Base-by-base conservation (phyloP, 1,140 invertebrate species). In the Lepidostoma basale region DNA sequence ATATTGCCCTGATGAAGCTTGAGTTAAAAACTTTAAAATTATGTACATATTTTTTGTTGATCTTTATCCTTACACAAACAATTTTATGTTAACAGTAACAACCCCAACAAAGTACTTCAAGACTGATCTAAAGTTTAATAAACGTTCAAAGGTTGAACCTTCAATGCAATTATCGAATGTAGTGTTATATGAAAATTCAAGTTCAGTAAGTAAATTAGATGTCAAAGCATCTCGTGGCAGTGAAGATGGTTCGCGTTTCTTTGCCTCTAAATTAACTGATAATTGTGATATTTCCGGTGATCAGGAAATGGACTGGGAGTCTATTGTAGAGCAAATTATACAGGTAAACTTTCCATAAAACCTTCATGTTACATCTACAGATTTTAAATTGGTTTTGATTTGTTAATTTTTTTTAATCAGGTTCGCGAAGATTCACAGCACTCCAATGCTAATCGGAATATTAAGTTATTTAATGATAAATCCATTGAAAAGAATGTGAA, bases 231-330 rank as follows among this genome's bases (percentile, higher is more conserved):
- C 16, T 20, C 33, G 16, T 33, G 18, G 18, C 22, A 20, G 10
- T 14, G 0, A 14, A 20, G 52, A 20, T 20, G 22, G 36, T 18
- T 22, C 30, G 16, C 8, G 3, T 36, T 9, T 20, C 28, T 18
- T 33, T 16, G 16, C 52, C 12, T 36, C 28, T 30, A 30, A 26
- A 20, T 16, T 39, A 10, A 2, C 16, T 3, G 26, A 30, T 22
- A 22, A 25, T 44, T 9, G 14, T 14, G 49, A 49, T 8, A 28
- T 2, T 28, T 47, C 44, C 12, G 9, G 10, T 10, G 60, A 49
- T 16, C 30, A 63, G 33, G 20, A 33, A 18, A 63, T 63, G 60
- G 60, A 63, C n/a, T 63, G 60, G 60, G 60, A 63, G 20, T 20
- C 42, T 26, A 16, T 52, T 22, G 60, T 33, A 12, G 60, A 63